These are phyloP conservation scores for Hyles euphorbiae DNA, from an alignment of 1,140 invertebrate genomes.

Conservation along the genomic window DNA sequence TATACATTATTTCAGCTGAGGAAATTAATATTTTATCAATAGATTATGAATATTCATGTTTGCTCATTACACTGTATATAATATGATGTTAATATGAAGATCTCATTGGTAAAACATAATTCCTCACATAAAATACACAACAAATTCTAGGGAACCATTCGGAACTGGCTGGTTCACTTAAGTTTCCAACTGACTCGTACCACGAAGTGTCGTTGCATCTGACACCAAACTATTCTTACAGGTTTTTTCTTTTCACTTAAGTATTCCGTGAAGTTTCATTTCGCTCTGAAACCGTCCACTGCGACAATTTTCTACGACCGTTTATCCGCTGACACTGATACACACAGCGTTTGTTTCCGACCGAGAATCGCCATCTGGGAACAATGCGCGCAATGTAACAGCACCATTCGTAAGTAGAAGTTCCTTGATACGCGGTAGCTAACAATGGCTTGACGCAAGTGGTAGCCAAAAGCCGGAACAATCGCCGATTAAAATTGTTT, in stretches of 20 bases:
- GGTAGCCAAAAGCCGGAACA: constrained; percentile 51
- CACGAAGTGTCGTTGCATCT: constrained; percentile 51
- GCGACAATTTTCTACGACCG: constrained; percentile 26
- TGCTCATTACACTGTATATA: not conserved
- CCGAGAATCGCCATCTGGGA: constrained; percentile 22
- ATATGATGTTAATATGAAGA: not conserved
- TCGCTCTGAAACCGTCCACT: constrained; percentile 27
- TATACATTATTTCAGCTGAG: too few species aligned
- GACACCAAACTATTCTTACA: constrained; percentile 53
- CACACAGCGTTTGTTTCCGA: constrained; percentile 25
- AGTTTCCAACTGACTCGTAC: constrained; percentile 48
- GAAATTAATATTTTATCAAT: not conserved
- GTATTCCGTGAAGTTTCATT: constrained; percentile 48
- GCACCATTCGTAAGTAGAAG: constrained; percentile 21
- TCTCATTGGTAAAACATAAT: too few species aligned
- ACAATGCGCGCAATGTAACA: constrained; percentile 33
- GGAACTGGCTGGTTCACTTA: constrained; percentile 8
- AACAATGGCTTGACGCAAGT: constrained; percentile 56
- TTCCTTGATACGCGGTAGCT: constrained; percentile 18
- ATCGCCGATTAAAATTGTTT: constrained; percentile 64
- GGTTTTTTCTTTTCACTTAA: constrained; percentile 46
- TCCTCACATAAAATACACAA: too few species aligned
- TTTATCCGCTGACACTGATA: constrained; percentile 39
- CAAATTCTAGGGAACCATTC: too few species aligned
- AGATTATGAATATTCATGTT: not conserved